phyloP scores from a whole-genome alignment of 2,797 vertebrate species.

The Cyprinodon diabolis region DNA sequence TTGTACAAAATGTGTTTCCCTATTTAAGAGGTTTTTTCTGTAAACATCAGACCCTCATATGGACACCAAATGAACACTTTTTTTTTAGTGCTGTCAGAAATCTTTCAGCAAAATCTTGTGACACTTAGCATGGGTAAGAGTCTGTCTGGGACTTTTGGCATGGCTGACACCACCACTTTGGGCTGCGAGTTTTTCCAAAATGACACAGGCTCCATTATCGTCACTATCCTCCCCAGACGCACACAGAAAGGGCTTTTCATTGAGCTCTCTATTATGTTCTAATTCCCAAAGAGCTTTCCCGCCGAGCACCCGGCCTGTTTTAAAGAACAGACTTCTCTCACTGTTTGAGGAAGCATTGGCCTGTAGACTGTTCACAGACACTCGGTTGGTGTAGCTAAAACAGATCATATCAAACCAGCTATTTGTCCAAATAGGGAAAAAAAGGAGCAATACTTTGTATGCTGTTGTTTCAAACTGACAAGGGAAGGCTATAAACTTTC shows the following conservation, averaged over 20 bases:
- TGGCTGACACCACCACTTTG: conserved; percentile 45
- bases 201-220: conserved; percentile 34
- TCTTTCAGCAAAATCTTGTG: conserved; percentile 34
- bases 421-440: conserved; percentile 45
- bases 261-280: conserved; percentile 59
- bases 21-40: conserved; percentile 22
- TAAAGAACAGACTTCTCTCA: conserved; percentile 54
- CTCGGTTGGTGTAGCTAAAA: conserved; percentile 59
- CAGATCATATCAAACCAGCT: conserved; percentile 42
- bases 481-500: conserved; percentile 60
- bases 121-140: conserved; percentile 50
- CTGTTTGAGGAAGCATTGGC: conserved; percentile 50
- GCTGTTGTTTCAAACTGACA: conserved; percentile 39
- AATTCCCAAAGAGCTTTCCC: conserved; percentile 59
- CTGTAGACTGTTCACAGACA: conserved; percentile 46
- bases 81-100: conserved; percentile 53
- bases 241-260: conserved; percentile 51
- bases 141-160: conserved; percentile 34
- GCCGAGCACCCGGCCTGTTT: conserved; percentile 43
- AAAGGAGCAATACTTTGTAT: conserved; percentile 67
- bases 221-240: conserved; percentile 35
- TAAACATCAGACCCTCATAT: conserved; percentile 54
- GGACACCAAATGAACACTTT: conserved; percentile 68
- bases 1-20: conserved; percentile 52
- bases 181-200: conserved; percentile 41